A percentile compares a stretch with the other conserved stretches of the same genome.
Conservation (phyloP, 1,140 invertebrate species). For the Parapsyche elsis region DNA sequence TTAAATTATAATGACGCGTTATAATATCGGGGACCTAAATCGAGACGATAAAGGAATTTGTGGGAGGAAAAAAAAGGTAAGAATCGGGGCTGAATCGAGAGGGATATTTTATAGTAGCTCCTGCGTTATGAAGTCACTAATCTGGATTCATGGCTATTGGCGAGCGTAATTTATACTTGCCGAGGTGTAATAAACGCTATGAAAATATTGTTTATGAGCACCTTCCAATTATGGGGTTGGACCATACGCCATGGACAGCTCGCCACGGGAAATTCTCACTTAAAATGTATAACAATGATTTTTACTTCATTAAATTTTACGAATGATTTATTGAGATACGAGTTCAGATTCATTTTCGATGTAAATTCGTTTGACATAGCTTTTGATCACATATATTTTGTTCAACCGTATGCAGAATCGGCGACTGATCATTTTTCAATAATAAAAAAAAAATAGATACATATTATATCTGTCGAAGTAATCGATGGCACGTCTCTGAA, state of each 20-base stretch:
- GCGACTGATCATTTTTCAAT: no score
- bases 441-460: background rate
- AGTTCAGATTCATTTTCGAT: no score
- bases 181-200: conserved; percentile 44
- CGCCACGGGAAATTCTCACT: background rate
- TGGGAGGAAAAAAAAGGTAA: background rate
- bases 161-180: conserved; percentile 42
- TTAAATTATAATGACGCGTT: conserved; percentile 6
- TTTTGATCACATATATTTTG: no score
- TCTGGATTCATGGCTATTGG: conserved; percentile 43
- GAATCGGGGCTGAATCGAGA: background rate
- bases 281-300: background rate
- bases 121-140: conserved; percentile 37
- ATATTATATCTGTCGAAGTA: conserved; percentile 2
- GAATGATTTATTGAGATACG: no score
- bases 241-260: background rate
- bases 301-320: no score
- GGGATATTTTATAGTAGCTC: conserved; percentile 13
- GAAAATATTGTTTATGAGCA: conserved; percentile 47
- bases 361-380: no score
- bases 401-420: no score
- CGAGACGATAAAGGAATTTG: background rate
- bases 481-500: conserved; percentile 11
- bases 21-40: background rate
- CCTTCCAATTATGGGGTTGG: conserved; percentile 36